These are phyloP conservation scores for Tiliacea aurago DNA, from an alignment of 2,888 invertebrate species.

Conservation along the genomic window DNA sequence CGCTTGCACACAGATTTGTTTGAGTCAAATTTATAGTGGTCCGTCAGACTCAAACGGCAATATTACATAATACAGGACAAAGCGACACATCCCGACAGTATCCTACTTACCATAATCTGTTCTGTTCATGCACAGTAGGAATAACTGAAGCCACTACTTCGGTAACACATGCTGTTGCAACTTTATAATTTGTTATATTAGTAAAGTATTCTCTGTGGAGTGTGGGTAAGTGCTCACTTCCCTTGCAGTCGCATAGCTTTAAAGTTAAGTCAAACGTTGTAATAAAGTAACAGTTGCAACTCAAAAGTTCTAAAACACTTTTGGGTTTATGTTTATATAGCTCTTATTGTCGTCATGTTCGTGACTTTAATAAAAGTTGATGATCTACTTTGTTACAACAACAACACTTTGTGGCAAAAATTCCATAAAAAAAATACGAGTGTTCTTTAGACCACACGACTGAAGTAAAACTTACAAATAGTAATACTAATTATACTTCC, in stretches of 20 bases:
- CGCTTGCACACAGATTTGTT: conserved; percentile 2
- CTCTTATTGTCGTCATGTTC: conserved; percentile 1
- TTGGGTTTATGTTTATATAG: conserved; percentile 10
- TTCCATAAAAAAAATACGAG: no score
- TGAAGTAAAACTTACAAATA: no score
- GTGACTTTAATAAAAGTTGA: no score
- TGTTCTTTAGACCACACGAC: no score
- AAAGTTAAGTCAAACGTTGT: conserved; percentile 32
- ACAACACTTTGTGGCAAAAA: no score
- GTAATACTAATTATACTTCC: no score
- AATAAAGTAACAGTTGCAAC: conserved; percentile 37
- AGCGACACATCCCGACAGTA: not conserved
- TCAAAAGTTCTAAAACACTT: conserved; percentile 24
- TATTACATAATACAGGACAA: not conserved
- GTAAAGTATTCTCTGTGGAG: conserved; percentile 31
- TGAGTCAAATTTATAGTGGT: not conserved
- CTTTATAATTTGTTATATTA: conserved; percentile 42
- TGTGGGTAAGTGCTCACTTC: conserved; percentile 28
- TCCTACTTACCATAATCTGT: not conserved
- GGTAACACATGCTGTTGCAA: conserved; percentile 2
- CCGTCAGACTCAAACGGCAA: not conserved
- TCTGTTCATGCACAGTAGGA: conserved; percentile 4
- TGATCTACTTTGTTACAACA: no score
- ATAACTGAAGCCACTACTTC: conserved; percentile 15
- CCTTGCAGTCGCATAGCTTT: conserved; percentile 12